Conservation (phyloP, 1,140 invertebrate genomes). For the Cyclargus thomasi region DNA sequence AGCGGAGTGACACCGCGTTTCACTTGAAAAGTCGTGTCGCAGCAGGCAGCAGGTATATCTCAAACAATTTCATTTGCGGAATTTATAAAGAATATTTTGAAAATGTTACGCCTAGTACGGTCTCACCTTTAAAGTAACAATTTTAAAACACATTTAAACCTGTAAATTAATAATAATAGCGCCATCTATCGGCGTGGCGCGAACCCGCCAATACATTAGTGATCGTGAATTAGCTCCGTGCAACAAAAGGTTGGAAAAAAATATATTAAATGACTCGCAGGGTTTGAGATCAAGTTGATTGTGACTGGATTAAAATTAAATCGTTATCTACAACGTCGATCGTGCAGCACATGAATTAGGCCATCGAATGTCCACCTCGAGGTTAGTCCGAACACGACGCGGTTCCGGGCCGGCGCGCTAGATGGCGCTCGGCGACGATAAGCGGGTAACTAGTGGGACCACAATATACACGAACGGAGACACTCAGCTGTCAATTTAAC, state of each 20-base stretch:
- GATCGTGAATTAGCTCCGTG: neutral
- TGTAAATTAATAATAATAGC: neutral
- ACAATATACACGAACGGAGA: too few species aligned
- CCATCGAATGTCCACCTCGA: constrained; percentile 26
- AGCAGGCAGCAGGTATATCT: too few species aligned
- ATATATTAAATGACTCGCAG: constrained; percentile 49
- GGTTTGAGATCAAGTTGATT: constrained; percentile 60
- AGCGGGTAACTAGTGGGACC: constrained; percentile 8
- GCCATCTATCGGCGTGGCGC: neutral
- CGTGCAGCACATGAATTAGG: constrained; percentile 46
- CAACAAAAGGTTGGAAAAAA: constrained; percentile 26
- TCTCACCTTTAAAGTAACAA: neutral
- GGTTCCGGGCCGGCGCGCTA: constrained; percentile 31
- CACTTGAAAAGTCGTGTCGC: too few species aligned
- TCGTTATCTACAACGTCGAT: constrained; percentile 27
- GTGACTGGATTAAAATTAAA: constrained; percentile 29
- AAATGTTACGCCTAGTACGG: too few species aligned
- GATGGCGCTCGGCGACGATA: constrained; percentile 30
- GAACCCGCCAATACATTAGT: neutral
- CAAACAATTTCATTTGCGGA: too few species aligned
- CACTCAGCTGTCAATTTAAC: too few species aligned
- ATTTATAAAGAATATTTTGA: too few species aligned
- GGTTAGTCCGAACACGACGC: constrained; percentile 34
- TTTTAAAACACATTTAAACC: neutral
- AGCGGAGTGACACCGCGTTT: too few species aligned